Evolutionary conservation across 2,888 invertebrate species (phyloP).

Genomic region (Drosophila affinis): DNA sequence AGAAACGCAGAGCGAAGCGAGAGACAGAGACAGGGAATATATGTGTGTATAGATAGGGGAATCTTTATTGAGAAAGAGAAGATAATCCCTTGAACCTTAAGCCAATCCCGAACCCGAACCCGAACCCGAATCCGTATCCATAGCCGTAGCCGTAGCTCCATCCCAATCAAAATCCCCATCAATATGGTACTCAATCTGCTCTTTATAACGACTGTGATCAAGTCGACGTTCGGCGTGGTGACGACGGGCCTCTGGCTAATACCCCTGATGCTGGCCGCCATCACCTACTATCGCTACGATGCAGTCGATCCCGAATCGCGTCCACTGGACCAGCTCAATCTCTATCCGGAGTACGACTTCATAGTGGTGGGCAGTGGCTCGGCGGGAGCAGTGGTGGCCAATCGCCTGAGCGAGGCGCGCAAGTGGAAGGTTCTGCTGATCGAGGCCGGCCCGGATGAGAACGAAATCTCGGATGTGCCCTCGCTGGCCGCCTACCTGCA

Average conservation of each 20-base stretch:
- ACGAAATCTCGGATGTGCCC: slow-evolving; percentile 94
- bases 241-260: slow-evolving; percentile 93
- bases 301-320: slow-evolving; percentile 91
- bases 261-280: slow-evolving; percentile 91
- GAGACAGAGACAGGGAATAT: neutral
- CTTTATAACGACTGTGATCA: slow-evolving; percentile 90
- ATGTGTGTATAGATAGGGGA: neutral
- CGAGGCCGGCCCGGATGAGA: slow-evolving; percentile 94
- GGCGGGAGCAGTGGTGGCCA: slow-evolving; percentile 95
- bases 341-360: slow-evolving; percentile 92
- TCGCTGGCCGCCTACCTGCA: slow-evolving; percentile 94
- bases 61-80: neutral
- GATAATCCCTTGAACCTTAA: neutral
- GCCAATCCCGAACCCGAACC: neutral
- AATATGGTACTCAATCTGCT: slow-evolving; percentile 90
- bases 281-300: slow-evolving; percentile 92
- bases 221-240: slow-evolving; percentile 89
- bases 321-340: slow-evolving; percentile 88
- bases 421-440: slow-evolving; percentile 91
- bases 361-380: slow-evolving; percentile 94
- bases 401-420: slow-evolving; percentile 89
- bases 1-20: slow-evolving; percentile 46
- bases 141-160: neutral
- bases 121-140: neutral
- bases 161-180: neutral